phyloP scores from a whole-genome alignment of 2,888 invertebrate genomes.

The Cenopis cana region DNA sequence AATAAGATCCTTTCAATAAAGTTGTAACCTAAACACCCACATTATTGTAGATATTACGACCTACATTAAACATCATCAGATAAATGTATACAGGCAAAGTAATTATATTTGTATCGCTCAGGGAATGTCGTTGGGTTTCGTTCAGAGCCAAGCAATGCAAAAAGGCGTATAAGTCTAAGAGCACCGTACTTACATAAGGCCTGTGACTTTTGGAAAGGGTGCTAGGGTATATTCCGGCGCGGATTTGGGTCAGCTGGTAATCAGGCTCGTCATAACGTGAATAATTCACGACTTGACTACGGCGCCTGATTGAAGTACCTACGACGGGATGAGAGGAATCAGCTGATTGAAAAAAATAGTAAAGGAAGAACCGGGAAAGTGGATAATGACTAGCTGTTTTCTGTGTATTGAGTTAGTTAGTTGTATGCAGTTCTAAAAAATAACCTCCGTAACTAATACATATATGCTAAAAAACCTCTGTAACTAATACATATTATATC shows the following conservation, averaged over 20 bases:
- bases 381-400: not conserved
- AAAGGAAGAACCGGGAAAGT: not conserved
- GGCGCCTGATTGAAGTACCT: constrained; percentile 58
- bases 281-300: constrained; percentile 60
- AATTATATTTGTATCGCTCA: constrained; percentile 37
- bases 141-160: constrained; percentile 10
- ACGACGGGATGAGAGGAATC: constrained; percentile 21
- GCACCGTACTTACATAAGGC: constrained; percentile 22
- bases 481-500: too few species aligned
- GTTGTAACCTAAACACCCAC: too few species aligned
- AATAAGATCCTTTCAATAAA: too few species aligned
- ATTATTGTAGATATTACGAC: constrained; percentile 1
- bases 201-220: constrained; percentile 45
- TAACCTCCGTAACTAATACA: too few species aligned
- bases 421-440: not conserved
- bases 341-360: constrained; percentile 25
- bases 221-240: constrained; percentile 54
- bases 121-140: constrained; percentile 37
- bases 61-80: constrained; percentile 25
- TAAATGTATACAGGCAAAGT: constrained; percentile 37
- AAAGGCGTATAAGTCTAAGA: constrained; percentile 7
- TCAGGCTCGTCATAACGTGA: constrained; percentile 68
- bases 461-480: too few species aligned
- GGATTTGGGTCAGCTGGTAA: constrained; percentile 68
- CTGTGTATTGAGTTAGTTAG: not conserved